Evolutionary conservation across 2,797 vertebrate genomes (phyloP).

Genomic region (Falco novaeseelandiae): DNA sequence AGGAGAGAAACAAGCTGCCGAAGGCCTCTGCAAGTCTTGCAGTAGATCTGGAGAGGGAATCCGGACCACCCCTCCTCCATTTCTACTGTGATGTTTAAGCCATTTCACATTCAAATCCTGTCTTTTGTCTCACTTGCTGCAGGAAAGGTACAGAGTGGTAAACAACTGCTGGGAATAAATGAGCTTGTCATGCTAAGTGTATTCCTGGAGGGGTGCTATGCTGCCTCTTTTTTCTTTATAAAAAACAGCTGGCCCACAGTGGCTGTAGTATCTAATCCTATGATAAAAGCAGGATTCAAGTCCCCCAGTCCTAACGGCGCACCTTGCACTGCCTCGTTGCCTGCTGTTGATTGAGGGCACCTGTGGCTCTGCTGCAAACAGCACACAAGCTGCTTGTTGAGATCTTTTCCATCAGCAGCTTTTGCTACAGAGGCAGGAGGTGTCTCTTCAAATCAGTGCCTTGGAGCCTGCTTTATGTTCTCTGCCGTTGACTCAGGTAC

Average conservation of each 20-base stretch:
- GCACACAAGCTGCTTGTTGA: neutral
- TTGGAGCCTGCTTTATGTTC: neutral
- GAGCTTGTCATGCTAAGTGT: conserved; percentile 20
- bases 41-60: neutral
- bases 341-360: neutral
- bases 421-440: neutral
- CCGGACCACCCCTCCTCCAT: accelerated
- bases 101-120: neutral
- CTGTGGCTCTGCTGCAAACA: neutral
- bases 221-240: neutral
- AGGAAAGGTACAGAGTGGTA: neutral
- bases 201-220: conserved; percentile 1
- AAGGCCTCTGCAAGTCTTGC: neutral
- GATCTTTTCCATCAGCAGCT: neutral
- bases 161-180: conserved; percentile 38
- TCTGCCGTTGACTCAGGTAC: neutral
- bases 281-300: neutral
- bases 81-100: neutral
- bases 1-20: neutral
- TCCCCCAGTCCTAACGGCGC: neutral
- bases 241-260: neutral
- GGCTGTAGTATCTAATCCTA: neutral
- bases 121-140: neutral
- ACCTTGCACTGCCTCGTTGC: accelerated
- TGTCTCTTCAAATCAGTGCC: neutral